These are phyloP conservation scores for Euura saliciscinereae DNA, from an alignment of 1,140 invertebrate species.

Conservation along the genomic window DNA sequence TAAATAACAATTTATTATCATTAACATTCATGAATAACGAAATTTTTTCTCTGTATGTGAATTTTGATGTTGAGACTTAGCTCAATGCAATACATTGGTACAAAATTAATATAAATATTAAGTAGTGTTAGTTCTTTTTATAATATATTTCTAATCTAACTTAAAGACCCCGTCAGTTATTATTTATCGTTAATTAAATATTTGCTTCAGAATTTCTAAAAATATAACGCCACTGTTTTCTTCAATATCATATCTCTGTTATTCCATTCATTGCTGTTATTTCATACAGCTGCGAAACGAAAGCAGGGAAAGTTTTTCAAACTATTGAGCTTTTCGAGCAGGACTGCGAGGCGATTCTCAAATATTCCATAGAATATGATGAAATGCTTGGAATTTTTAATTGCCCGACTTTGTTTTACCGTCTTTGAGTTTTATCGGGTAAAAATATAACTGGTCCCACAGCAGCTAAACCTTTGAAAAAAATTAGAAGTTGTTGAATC, in stretches of 20 bases:
- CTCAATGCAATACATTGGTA: constrained; percentile 5
- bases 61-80: not conserved
- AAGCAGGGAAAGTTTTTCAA: too few species aligned
- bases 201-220: too few species aligned
- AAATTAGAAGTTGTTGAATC: not conserved
- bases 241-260: too few species aligned
- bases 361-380: not conserved
- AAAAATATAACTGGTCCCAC: not conserved
- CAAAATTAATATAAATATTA: not conserved
- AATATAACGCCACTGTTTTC: too few species aligned
- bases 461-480: not conserved
- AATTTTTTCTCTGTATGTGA: not conserved
- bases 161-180: too few species aligned
- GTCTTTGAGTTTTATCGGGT: not conserved
- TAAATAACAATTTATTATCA: not conserved
- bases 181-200: too few species aligned
- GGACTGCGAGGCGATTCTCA: too few species aligned
- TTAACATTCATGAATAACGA: not conserved
- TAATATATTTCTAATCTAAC: not conserved
- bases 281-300: too few species aligned
- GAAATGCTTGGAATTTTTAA: not conserved
- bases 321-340: too few species aligned
- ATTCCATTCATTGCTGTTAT: too few species aligned
- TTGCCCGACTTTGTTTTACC: not conserved
- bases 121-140: not conserved